Conservation (phyloP, 2,113 vertebrate species). For the Oostethus manadensis region DNA sequence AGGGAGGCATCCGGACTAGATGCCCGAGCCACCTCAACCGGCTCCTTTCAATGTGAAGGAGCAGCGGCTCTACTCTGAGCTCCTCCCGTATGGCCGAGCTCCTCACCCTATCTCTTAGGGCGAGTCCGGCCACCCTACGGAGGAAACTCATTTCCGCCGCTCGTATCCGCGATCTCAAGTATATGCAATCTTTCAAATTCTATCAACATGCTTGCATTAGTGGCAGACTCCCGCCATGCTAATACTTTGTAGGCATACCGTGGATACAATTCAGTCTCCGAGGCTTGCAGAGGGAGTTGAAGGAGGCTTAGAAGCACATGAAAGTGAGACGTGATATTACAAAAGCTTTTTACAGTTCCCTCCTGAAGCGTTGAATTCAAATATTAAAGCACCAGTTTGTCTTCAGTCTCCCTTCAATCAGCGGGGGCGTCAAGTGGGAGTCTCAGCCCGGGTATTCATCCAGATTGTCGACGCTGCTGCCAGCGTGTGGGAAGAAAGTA, state of each 20-base stretch:
- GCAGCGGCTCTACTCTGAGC: too few relatives aligned
- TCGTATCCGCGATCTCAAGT: too few relatives aligned
- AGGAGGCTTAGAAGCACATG: neutral
- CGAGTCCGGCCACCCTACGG: too few relatives aligned
- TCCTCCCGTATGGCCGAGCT: too few relatives aligned
- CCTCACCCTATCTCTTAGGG: too few relatives aligned
- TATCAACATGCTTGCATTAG: neutral
- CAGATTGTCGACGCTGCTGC: neutral
- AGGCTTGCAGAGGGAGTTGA: neutral
- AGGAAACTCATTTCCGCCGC: too few relatives aligned
- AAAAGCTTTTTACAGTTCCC: conserved; percentile 4
- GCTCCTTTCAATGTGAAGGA: too few relatives aligned
- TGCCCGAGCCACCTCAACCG: too few relatives aligned
- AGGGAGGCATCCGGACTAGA: too few relatives aligned
- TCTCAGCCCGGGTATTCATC: conserved; percentile 25
- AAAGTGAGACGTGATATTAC: conserved; percentile 1
- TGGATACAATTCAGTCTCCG: neutral
- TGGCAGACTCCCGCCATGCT: neutral
- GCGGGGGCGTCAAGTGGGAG: conserved; percentile 36
- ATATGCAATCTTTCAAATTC: too few relatives aligned
- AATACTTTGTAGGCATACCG: neutral
- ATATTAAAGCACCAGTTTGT: conserved; percentile 19
- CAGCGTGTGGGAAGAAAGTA: conserved; percentile 47
- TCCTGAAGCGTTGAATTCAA: conserved; percentile 21
- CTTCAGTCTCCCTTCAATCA: conserved; percentile 22